phyloP scores from a whole-genome alignment of 2,888 invertebrate genomes.

The Parnassius smintheus region DNA sequence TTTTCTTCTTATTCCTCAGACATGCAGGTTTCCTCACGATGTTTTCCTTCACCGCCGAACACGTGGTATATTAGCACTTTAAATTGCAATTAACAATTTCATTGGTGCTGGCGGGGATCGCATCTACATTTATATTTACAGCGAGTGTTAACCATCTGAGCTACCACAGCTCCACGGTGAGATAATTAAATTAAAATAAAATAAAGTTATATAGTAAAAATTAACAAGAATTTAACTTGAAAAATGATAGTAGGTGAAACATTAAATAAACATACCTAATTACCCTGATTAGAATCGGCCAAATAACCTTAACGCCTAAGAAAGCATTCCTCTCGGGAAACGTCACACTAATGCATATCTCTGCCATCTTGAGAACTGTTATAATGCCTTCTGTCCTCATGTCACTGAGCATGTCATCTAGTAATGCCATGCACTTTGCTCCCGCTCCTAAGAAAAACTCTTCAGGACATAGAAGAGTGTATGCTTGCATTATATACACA shows the following conservation, averaged over 20 bases:
- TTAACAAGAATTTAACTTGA: too few relatives aligned
- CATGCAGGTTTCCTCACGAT: too few relatives aligned
- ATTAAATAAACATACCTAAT: conserved; percentile 58
- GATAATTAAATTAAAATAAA: too few relatives aligned
- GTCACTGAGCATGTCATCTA: conserved; percentile 88
- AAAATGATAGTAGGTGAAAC: not conserved
- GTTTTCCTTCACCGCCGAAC: too few relatives aligned
- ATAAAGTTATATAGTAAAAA: too few relatives aligned
- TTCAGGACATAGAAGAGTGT: conserved; percentile 89
- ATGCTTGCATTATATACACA: conserved; percentile 90
- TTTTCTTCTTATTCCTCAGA: too few relatives aligned
- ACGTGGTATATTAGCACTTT: too few relatives aligned
- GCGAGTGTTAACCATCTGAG: too few relatives aligned
- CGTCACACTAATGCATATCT: conserved; percentile 86
- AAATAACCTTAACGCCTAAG: conserved; percentile 79
- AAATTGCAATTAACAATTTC: too few relatives aligned
- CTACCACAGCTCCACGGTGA: too few relatives aligned
- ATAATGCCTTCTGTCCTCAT: conserved; percentile 82
- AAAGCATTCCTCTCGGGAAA: conserved; percentile 88
- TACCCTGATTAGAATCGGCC: conserved; percentile 68
- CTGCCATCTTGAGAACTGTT: conserved; percentile 84
- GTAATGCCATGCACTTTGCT: conserved; percentile 84
- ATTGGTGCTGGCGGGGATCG: too few relatives aligned
- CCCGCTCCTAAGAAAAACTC: conserved; percentile 88
- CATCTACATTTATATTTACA: too few relatives aligned